Conservation (phyloP, 2,888 invertebrate genomes). For the Nemapogon koenigi region DNA sequence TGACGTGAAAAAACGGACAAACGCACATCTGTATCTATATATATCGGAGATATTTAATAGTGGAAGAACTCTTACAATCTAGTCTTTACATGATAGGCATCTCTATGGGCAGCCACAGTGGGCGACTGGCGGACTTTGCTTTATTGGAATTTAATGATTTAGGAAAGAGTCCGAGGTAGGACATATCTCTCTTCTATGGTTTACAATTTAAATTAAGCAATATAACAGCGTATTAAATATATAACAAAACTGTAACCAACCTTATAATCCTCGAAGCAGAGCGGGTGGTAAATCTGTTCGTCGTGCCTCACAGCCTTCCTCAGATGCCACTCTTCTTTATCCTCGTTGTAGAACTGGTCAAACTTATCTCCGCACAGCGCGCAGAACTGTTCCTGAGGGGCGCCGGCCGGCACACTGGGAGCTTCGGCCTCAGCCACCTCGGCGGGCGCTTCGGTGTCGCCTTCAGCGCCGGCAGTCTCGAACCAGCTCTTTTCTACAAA, state of each 20-base stretch:
- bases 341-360: slow-evolving; percentile 95
- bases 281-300: slow-evolving; percentile 83
- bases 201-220: too few relatives aligned
- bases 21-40: too few relatives aligned
- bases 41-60: too few relatives aligned
- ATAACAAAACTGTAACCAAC: slow-evolving; percentile 52
- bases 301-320: slow-evolving; percentile 81
- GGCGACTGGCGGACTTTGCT: too few relatives aligned
- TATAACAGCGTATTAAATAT: too few relatives aligned
- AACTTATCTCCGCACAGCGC: slow-evolving; percentile 93
- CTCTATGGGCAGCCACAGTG: too few relatives aligned
- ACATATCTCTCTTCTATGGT: too few relatives aligned
- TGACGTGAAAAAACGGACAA: too few relatives aligned
- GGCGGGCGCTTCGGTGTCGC: slow-evolving; percentile 18
- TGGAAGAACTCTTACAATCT: too few relatives aligned
- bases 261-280: slow-evolving; percentile 89
- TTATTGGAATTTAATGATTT: too few relatives aligned
- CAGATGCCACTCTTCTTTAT: slow-evolving; percentile 97
- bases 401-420: slow-evolving; percentile 75
- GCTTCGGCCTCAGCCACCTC: slow-evolving; percentile 34
- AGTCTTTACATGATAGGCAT: too few relatives aligned
- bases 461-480: slow-evolving; percentile 71
- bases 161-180: too few relatives aligned
- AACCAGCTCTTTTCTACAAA: slow-evolving; percentile 84
- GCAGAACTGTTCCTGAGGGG: slow-evolving; percentile 74